These are phyloP conservation scores for Pinna nobilis DNA, from an alignment of 1,140 invertebrate species.

Conservation along the genomic window DNA sequence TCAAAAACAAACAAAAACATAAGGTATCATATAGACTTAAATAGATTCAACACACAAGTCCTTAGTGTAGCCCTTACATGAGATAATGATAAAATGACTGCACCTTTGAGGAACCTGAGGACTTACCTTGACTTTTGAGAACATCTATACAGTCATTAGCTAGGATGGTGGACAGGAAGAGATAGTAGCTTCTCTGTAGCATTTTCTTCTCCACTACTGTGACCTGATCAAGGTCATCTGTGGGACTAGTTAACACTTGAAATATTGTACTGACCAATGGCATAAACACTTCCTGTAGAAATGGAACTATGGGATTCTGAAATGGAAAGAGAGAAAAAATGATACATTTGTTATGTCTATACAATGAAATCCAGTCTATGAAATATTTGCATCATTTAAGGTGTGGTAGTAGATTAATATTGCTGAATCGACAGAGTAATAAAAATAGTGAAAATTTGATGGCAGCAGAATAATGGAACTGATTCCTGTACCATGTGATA, in stretches of 20 bases:
- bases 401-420: no score
- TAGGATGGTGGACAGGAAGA: conserved; percentile 78
- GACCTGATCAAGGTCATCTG: conserved; percentile 77
- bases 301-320: conserved; percentile 78
- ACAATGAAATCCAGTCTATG: no score
- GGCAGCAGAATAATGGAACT: not conserved
- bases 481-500: not conserved
- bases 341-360: not conserved
- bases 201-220: conserved; percentile 75
- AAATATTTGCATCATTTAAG: no score
- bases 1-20: no score
- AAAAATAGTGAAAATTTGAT: no score
- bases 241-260: conserved; percentile 71
- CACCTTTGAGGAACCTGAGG: no score
- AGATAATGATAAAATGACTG: no score
- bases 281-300: conserved; percentile 77
- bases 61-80: no score
- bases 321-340: conserved; percentile 50
- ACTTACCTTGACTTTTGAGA: conserved; percentile 75
- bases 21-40: no score
- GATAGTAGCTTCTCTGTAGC: conserved; percentile 78
- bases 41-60: no score
- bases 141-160: conserved; percentile 77
- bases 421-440: no score
- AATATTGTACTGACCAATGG: conserved; percentile 78